Conservation (phyloP, 2,113 vertebrate species). For the Prinia subflava region DNA sequence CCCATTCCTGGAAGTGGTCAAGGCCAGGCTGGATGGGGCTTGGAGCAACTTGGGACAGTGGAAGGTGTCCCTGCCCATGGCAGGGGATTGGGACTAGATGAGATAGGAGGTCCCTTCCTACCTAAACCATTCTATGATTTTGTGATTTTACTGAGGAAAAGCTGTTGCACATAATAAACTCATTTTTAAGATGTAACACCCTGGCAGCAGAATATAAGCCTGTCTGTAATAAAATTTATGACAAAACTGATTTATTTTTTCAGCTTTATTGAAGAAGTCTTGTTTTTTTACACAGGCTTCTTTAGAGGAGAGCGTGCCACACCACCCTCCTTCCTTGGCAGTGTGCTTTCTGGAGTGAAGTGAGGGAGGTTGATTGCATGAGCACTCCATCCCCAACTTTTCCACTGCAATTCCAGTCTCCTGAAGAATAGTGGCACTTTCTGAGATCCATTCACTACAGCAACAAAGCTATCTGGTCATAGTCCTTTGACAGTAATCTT, state of each 20-base stretch:
- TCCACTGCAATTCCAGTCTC: neutral
- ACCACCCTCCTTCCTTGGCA: neutral
- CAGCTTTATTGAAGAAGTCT: neutral
- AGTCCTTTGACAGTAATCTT: neutral
- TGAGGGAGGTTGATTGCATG: neutral
- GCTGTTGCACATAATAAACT: neutral
- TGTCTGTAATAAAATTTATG: neutral
- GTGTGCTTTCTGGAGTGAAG: neutral
- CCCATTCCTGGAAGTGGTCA: neutral
- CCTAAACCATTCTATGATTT: neutral
- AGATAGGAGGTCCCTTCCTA: neutral
- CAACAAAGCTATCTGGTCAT: neutral
- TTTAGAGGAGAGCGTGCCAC: neutral
- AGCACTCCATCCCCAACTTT: neutral
- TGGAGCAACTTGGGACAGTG: neutral
- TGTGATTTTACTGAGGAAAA: neutral
- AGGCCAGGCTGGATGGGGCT: fast-evolving
- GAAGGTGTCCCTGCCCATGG: neutral
- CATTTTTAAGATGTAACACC: neutral
- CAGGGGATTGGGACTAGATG: neutral
- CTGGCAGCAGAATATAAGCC: neutral
- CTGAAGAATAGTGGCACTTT: neutral
- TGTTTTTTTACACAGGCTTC: neutral
- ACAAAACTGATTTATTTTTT: neutral
- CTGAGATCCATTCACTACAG: neutral